Base-by-base conservation (phyloP, 2,888 invertebrate genomes). In the Conistra vaccinii region DNA sequence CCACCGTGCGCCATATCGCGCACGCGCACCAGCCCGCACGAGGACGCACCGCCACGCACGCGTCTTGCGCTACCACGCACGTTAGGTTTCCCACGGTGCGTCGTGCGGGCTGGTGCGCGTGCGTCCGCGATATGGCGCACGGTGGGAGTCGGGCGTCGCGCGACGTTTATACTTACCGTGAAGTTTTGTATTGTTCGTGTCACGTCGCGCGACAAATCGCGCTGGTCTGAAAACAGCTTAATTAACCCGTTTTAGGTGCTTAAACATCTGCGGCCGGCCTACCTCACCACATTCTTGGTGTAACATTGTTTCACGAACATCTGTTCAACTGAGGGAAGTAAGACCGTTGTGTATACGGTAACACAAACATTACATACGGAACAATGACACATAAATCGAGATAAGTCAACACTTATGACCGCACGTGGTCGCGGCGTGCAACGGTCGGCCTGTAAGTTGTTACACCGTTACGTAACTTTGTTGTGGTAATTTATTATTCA, bases 321-420 rank as follows among this genome's bases (percentile, higher is more conserved):
- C 62, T 81, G 78, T 81, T 67, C 23, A 26, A 14, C 17, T 61
- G 26, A 17, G 20, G 45, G 70, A 84, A 63, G 48, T 71, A 48
- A 42, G 23, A n/a, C 35, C 45, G 51, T 62, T 72, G 51, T 76
- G 57, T 81, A 12, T 35, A 65, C 35, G 63, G 57, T 35, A 78
- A 67, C 14, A 70, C 53, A 78, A 71, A 78, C 65, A 62, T 73
- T 76, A 68, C 35, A 58, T 70, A 39, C 62, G 58, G 42, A 81
- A 81, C 65, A 68, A 88, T 88, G 83, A 78, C 74, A 80, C 84
- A 89, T 90, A 90, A 89, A 91, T 91, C 70, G 55, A 71, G 84
- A 81, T 88, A 85, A 73, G 78, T 86, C 72, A 76, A 78, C 71
- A 73, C 17, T 72, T 48, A 67, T 14, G 26, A 61, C 81, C 26